These are phyloP conservation scores for Phyllostomus hastatus DNA, from an alignment of 2,113 vertebrate species.

Conservation along the genomic window DNA sequence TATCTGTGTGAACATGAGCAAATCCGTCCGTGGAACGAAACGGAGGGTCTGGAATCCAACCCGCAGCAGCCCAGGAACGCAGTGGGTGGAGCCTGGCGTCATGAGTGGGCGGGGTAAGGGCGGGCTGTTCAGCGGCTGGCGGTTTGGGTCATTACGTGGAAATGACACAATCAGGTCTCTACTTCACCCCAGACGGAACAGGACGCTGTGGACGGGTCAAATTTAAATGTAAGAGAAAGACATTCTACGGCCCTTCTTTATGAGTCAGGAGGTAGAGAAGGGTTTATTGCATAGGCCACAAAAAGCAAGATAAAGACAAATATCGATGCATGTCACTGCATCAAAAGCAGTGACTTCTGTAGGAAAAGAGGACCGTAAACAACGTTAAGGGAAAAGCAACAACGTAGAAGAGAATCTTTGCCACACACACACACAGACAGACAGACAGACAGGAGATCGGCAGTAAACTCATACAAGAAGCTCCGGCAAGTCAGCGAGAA, in stretches of 20 bases:
- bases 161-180: too few species aligned
- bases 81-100: neutral
- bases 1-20: neutral
- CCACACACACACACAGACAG: accelerated
- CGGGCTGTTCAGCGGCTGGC: neutral
- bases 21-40: neutral
- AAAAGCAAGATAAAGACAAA: neutral
- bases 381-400: neutral
- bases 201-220: neutral
- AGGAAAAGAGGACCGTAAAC: neutral
- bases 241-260: neutral
- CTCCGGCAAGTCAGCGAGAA: neutral
- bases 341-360: neutral
- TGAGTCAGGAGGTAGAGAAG: neutral
- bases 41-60: neutral
- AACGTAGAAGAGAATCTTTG: neutral
- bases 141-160: neutral
- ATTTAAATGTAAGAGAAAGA: neutral
- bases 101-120: neutral
- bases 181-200: neutral
- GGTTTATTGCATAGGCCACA: neutral
- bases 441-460: neutral
- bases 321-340: neutral
- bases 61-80: neutral
- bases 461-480: neutral